Evolutionary conservation across 2,113 vertebrate genomes (phyloP).

Genomic region (Vicugna pacos): DNA sequence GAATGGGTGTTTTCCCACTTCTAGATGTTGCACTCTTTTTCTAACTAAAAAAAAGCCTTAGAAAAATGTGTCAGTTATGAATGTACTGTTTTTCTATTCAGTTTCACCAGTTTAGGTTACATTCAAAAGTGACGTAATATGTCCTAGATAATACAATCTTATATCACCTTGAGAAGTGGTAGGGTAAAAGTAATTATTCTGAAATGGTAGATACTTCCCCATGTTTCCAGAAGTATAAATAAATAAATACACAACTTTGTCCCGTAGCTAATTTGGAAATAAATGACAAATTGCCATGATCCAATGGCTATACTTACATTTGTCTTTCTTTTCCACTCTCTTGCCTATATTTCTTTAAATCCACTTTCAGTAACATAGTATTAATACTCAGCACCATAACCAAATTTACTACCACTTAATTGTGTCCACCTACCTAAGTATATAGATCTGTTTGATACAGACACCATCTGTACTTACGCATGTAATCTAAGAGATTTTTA

Average conservation of each 20-base stretch:
- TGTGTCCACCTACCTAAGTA: neutral
- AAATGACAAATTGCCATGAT: neutral
- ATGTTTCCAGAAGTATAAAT: conserved; percentile 66
- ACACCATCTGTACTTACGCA: neutral
- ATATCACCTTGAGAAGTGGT: conserved; percentile 65
- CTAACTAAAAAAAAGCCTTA: conserved; percentile 73
- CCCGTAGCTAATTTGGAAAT: neutral
- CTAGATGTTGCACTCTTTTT: conserved; percentile 46
- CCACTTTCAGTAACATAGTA: neutral
- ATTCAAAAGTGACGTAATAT: conserved; percentile 46
- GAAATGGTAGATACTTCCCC: conserved; percentile 59
- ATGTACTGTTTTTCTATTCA: conserved; percentile 70
- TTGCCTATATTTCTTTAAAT: conserved; percentile 2
- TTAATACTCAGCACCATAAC: neutral
- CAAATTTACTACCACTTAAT: neutral
- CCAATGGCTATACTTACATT: neutral
- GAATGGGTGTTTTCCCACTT: conserved; percentile 31
- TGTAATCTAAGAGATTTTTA: neutral
- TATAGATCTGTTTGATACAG: neutral
- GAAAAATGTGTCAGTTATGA: conserved; percentile 78
- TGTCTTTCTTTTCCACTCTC: neutral
- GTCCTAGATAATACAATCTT: conserved; percentile 72
- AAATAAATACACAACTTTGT: neutral
- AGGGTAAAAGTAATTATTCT: conserved; percentile 74
- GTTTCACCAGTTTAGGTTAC: conserved; percentile 75